Conservation (phyloP, 2,797 vertebrate genomes). For the Salmo trutta region DNA sequence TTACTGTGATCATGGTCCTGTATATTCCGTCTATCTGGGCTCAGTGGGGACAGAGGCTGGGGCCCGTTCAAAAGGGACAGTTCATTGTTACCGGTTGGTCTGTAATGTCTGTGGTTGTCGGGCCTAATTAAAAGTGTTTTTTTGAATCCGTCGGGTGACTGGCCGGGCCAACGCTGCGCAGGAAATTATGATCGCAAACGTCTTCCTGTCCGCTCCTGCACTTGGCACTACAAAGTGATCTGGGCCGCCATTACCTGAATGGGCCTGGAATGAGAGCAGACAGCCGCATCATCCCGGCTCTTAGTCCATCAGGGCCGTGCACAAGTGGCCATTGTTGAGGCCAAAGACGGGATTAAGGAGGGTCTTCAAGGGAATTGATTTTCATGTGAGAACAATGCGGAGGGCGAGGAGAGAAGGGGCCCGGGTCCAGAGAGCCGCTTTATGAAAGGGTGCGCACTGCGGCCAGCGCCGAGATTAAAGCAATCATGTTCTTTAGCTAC, state of each 20-base stretch:
- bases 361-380: conserved; percentile 99
- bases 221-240: conserved; percentile 98
- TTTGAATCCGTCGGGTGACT: conserved; percentile 78
- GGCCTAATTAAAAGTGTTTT: conserved; percentile 97
- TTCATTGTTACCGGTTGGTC: conserved; percentile 94
- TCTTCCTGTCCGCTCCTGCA: conserved; percentile 95
- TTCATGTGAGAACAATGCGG: conserved; percentile 98
- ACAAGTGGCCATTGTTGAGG: conserved; percentile 99
- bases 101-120: conserved; percentile 97
- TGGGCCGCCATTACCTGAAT: conserved; percentile 92
- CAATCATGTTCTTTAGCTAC: conserved; percentile 85
- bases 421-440: conserved; percentile 84
- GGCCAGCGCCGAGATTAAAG: conserved; percentile 94
- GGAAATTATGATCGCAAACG: conserved; percentile 99
- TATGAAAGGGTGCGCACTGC: conserved; percentile 88
- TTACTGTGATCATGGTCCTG: conserved; percentile 72
- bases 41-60: conserved; percentile 83
- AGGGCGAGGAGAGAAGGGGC: conserved; percentile 81
- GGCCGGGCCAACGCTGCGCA: conserved; percentile 87
- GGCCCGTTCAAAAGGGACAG: conserved; percentile 92
- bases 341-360: conserved; percentile 99
- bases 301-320: conserved; percentile 95
- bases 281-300: conserved; percentile 98
- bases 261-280: conserved; percentile 97
- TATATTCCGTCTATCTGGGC: conserved; percentile 73